Evolutionary conservation across 1,140 invertebrate species (phyloP).

Genomic region (Heliconius nattereri): DNA sequence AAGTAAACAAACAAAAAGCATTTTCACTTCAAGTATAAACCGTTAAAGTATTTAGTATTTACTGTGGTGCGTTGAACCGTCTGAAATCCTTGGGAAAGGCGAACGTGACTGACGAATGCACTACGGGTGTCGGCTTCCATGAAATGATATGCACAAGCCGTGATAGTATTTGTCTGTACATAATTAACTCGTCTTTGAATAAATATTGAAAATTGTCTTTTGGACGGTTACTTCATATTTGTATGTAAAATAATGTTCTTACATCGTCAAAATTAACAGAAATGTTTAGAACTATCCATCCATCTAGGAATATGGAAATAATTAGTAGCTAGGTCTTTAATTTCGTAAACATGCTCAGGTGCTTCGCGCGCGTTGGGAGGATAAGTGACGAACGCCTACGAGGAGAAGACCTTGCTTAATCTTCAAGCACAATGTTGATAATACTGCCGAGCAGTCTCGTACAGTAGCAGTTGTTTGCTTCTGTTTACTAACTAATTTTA

Average conservation of each 20-base stretch:
- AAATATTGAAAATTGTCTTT: slow-evolving; percentile 4
- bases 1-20: slow-evolving; percentile 18
- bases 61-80: slow-evolving; percentile 23
- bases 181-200: slow-evolving; percentile 21
- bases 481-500: neutral
- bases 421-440: too few species aligned
- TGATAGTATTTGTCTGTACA: slow-evolving; percentile 29
- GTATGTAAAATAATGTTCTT: too few species aligned
- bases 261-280: too few species aligned
- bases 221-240: neutral
- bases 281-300: too few species aligned
- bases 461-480: too few species aligned
- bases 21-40: slow-evolving; percentile 16
- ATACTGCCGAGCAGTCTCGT: too few species aligned
- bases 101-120: slow-evolving; percentile 30
- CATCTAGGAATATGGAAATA: too few species aligned
- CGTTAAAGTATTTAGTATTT: slow-evolving; percentile 19
- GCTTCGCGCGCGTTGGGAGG: too few species aligned
- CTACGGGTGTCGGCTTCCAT: slow-evolving; percentile 23
- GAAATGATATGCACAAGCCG: slow-evolving; percentile 30
- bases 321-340: too few species aligned
- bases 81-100: slow-evolving; percentile 31
- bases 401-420: too few species aligned
- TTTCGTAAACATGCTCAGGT: too few species aligned
- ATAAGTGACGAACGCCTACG: too few species aligned